Evolutionary conservation across 2,113 vertebrate genomes (phyloP), one percentile per base, ranked within the genome.

Genomic region (Corapipo altera): DNA sequence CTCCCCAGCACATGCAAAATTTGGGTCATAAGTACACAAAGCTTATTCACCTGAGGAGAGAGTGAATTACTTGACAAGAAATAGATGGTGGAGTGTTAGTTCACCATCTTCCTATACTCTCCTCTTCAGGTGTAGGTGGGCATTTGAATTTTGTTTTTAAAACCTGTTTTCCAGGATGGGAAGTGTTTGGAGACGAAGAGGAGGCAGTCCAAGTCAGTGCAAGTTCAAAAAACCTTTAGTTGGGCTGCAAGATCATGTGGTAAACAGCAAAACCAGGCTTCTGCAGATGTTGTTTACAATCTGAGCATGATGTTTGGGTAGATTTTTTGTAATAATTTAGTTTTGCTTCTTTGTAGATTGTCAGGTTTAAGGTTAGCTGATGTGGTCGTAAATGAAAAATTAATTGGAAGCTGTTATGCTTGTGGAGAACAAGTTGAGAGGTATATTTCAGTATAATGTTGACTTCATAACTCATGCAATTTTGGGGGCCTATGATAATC

Each of bases 241-340:
- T 82, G 28, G 8, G 5, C 67, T 82, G 20, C 37, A 72, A 33
- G 30, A 58, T 62, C 21, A 21, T 65, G 23, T 73, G 82, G 39
- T 82, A 74, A 87, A 83, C 30, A 76, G 17, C 33, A 87, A 65
- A 37, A 57, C 18, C 13, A 78, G 12, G 76, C 64, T 87, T 82
- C 32, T 89, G 44, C 65, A 95, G 55, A 73, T 88, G 43, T 59
- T 95, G 69, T 77, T 95, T 91, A 69, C 37, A 82, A 64, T 85
- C 83, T 76, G 28, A 88, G 35, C 5, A 5, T 73, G 54, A 75
- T 87, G n/a, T 84, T 91, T 91, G 49, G 9, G 14, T 59, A 92
- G 80, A 72, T 78, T 70, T 12, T 35, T 13, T 81, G 12, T 76
- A 70, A 59, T 87, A 12, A 65, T 88, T 95, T 82, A 69, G 35